Percentiles rank a stretch among this genome's conserved stretches.
These are phyloP conservation scores for Passerina amoena DNA, from an alignment of 2,113 vertebrate species.

Conservation along the genomic window DNA sequence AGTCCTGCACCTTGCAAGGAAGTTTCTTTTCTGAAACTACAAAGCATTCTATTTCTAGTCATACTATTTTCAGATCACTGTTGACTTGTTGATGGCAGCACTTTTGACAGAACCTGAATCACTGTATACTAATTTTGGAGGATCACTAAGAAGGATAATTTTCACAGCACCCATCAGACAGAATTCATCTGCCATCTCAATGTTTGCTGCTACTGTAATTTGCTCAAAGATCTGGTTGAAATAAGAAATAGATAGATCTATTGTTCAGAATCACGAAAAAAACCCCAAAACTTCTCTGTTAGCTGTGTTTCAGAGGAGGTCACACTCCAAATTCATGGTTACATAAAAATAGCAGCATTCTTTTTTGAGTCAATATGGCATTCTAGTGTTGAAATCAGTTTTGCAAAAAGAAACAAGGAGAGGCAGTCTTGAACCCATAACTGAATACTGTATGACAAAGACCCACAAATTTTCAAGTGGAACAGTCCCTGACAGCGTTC, in stretches of 20 bases:
- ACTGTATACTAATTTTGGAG: background rate
- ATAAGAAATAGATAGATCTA: background rate
- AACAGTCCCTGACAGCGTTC: background rate
- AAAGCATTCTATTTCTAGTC: constrained; percentile 1
- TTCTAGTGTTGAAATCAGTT: background rate
- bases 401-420: background rate
- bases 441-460: background rate
- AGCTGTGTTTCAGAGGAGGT: background rate
- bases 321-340: background rate
- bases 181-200: background rate
- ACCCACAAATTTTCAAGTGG: background rate
- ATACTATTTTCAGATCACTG: background rate
- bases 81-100: constrained; percentile 12
- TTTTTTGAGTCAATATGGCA: background rate
- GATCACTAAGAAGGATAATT: constrained; percentile 6
- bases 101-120: background rate
- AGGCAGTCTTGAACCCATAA: background rate
- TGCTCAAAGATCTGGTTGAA: background rate
- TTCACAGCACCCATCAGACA: background rate
- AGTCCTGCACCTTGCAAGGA: background rate
- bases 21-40: background rate
- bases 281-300: background rate
- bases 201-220: background rate
- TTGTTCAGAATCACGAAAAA: background rate
- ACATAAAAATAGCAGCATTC: background rate